A percentile compares a stretch with the other conserved stretches of the same genome.
phyloP scores from a whole-genome alignment of 2,888 invertebrate species.

The Chironomus riparius region DNA sequence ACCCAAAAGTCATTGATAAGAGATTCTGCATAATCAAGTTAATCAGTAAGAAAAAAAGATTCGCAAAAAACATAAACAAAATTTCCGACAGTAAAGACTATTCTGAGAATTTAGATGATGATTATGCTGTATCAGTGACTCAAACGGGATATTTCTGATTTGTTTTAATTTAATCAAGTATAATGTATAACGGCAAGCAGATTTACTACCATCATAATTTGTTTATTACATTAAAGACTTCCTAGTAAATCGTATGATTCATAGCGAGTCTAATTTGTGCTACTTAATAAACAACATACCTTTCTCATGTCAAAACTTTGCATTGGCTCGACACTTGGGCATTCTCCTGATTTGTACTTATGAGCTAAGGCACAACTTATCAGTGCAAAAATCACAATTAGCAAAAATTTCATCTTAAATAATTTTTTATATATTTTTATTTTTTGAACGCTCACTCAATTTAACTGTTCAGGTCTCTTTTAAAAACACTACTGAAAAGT shows the following conservation, averaged over 20 bases:
- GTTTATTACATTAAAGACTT: background rate
- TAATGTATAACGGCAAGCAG: background rate
- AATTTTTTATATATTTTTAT: background rate
- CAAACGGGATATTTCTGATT: background rate
- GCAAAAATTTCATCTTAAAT: background rate
- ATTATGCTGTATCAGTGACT: background rate
- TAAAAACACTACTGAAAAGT: constrained; percentile 1
- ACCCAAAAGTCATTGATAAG: too few relatives aligned
- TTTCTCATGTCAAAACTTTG: constrained; percentile 62
- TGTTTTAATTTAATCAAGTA: background rate
- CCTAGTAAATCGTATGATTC: background rate
- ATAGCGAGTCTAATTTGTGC: background rate
- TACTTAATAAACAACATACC: constrained; percentile 45
- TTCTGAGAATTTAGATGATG: background rate
- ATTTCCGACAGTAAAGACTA: background rate
- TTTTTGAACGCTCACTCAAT: background rate
- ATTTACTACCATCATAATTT: constrained; percentile 1
- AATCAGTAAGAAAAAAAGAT: too few relatives aligned
- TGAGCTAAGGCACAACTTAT: constrained; percentile 38
- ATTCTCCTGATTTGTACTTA: constrained; percentile 63
- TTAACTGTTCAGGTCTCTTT: background rate
- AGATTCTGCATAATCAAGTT: too few relatives aligned
- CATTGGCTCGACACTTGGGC: constrained; percentile 65
- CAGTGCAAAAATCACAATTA: background rate
- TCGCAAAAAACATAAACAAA: background rate